Conservation (phyloP, 2,113 vertebrate species). For the Micromys minutus region DNA sequence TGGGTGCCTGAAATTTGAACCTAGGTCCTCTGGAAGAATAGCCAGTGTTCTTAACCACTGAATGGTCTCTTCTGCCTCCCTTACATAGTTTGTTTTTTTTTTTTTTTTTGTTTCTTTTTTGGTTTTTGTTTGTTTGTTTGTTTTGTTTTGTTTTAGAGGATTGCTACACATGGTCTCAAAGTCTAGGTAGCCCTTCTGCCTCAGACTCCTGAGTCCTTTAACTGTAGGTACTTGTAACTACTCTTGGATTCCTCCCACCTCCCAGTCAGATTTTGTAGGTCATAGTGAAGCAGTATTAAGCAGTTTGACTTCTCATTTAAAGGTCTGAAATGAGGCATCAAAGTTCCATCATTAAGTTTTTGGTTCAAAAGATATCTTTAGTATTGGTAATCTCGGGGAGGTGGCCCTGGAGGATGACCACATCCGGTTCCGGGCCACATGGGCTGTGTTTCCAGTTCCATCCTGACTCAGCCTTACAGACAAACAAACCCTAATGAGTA, state of each 20-base stretch:
- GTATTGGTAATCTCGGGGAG: neutral
- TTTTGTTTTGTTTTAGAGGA: too few species aligned
- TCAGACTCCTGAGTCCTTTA: neutral
- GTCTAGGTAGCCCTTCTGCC: neutral
- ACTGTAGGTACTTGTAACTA: neutral
- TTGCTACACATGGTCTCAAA: neutral
- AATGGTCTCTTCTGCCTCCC: too few species aligned
- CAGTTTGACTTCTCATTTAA: conserved; percentile 13
- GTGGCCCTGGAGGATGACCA: neutral
- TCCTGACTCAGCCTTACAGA: neutral
- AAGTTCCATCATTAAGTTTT: neutral
- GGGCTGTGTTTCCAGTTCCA: neutral
- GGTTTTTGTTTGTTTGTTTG: too few species aligned
- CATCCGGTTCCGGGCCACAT: neutral
- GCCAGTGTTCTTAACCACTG: neutral
- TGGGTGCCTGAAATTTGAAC: neutral
- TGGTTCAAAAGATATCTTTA: neutral
- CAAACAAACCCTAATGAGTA: conserved; percentile 13
- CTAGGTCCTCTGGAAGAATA: neutral
- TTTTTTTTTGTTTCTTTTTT: too few species aligned
- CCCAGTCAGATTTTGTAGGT: neutral
- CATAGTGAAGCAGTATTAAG: neutral
- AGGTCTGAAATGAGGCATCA: neutral
- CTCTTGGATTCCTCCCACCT: neutral
- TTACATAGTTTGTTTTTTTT: too few species aligned